Evolutionary conservation across 1,140 invertebrate species (phyloP).

Genomic region (Zeugodacus cucurbitae): DNA sequence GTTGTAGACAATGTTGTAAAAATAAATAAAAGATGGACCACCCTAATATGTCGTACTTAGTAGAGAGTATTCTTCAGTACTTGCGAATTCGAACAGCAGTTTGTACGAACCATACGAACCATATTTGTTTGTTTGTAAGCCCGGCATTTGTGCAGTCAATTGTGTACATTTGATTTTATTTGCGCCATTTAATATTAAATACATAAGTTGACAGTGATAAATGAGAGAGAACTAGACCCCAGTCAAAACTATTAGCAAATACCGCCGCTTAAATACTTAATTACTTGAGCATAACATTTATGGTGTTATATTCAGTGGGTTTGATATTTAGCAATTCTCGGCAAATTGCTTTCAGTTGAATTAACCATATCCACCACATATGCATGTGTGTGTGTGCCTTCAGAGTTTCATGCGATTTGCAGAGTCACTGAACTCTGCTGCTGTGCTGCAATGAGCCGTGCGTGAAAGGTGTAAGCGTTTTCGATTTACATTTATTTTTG

Average conservation of each 20-base stretch:
- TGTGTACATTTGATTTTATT: background rate
- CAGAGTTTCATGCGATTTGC: background rate
- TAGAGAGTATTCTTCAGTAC: too few species aligned
- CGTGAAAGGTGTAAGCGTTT: background rate
- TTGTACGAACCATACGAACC: too few species aligned
- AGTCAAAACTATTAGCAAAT: background rate
- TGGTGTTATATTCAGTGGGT: background rate
- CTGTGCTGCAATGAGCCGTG: background rate
- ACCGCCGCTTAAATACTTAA: background rate
- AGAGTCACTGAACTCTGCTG: background rate
- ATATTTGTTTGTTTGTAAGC: too few species aligned
- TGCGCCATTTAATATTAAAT: background rate
- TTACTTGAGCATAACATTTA: background rate
- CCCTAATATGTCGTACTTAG: too few species aligned
- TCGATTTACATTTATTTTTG: background rate
- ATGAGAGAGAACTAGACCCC: background rate
- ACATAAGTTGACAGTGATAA: background rate
- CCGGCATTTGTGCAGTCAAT: too few species aligned
- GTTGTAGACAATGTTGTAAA: too few species aligned
- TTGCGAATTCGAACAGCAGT: too few species aligned
- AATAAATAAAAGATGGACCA: too few species aligned
- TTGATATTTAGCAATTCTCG: background rate
- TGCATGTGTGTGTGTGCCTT: too few species aligned
- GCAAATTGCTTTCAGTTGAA: background rate
- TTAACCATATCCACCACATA: background rate